Evolutionary conservation across 2,113 vertebrate species (phyloP).

Genomic region (Mesocricetus auratus): DNA sequence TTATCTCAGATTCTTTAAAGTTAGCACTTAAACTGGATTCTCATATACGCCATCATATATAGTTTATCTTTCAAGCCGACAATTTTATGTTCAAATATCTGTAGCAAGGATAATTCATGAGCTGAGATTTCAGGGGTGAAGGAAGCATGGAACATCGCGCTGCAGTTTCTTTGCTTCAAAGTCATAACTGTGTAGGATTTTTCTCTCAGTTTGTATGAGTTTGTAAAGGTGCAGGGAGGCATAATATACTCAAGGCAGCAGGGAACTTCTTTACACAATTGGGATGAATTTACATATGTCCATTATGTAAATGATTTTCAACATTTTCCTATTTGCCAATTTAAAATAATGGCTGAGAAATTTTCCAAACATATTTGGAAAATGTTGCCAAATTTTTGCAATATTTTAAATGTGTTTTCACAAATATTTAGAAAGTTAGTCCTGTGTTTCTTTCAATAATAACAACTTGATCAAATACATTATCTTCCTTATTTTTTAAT

Average conservation of each 20-base stretch:
- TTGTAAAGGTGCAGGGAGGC: constrained; percentile 59
- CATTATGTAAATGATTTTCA: constrained; percentile 68
- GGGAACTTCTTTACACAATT: constrained; percentile 66
- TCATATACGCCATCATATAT: constrained; percentile 23
- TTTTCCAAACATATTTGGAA: constrained; percentile 33
- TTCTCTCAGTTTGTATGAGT: constrained; percentile 56
- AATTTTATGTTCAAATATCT: constrained; percentile 66
- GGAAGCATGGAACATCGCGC: constrained; percentile 43
- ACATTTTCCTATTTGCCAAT: constrained; percentile 42
- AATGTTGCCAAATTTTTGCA: constrained; percentile 46
- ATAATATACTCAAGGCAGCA: constrained; percentile 74
- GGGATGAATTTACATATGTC: constrained; percentile 74
- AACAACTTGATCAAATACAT: not conserved
- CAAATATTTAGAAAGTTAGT: constrained; percentile 10
- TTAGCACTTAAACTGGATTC: constrained; percentile 65
- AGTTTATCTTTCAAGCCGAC: constrained; percentile 69
- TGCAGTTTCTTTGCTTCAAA: constrained; percentile 56
- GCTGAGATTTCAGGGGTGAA: constrained; percentile 54
- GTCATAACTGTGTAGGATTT: constrained; percentile 50
- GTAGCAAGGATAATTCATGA: constrained; percentile 56
- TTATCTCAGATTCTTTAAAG: constrained; percentile 74
- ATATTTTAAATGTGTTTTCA: not conserved
- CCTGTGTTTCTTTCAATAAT: not conserved
- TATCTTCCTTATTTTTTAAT: not conserved
- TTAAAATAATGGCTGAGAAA: constrained; percentile 3